Percentiles rank a stretch among this genome's conserved stretches.
These are phyloP conservation scores for Tyrannus savana DNA, from an alignment of 2,113 vertebrate species.

Conservation along the genomic window DNA sequence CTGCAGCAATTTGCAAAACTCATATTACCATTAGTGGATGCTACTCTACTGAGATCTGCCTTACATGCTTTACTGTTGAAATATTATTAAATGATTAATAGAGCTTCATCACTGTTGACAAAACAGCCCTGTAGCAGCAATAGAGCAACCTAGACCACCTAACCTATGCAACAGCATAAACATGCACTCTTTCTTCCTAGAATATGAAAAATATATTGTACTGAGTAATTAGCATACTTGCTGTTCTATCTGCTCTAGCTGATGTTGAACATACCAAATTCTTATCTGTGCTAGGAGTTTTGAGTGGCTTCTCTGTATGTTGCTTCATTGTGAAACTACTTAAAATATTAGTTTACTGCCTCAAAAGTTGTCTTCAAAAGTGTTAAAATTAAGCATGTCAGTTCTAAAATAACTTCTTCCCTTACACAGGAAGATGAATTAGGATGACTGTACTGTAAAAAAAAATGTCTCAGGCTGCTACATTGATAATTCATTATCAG, in stretches of 20 bases:
- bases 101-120: background rate
- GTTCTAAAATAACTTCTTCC: background rate
- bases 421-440: background rate
- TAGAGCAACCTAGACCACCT: background rate
- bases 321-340: background rate
- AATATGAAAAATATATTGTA: background rate
- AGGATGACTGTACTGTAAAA: background rate
- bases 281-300: background rate
- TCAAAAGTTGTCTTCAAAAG: background rate
- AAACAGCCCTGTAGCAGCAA: background rate
- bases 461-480: background rate
- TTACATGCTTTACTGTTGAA: background rate
- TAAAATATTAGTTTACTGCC: background rate
- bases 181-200: background rate
- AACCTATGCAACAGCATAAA: background rate
- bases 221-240: background rate
- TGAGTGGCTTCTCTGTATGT: background rate
- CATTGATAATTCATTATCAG: background rate
- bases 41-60: background rate
- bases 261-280: background rate
- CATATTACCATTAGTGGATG: background rate
- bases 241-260: background rate
- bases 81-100: background rate
- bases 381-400: background rate
- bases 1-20: background rate